phyloP scores from a whole-genome alignment of 2,797 vertebrate species.

The Sebastes hubbsi region DNA sequence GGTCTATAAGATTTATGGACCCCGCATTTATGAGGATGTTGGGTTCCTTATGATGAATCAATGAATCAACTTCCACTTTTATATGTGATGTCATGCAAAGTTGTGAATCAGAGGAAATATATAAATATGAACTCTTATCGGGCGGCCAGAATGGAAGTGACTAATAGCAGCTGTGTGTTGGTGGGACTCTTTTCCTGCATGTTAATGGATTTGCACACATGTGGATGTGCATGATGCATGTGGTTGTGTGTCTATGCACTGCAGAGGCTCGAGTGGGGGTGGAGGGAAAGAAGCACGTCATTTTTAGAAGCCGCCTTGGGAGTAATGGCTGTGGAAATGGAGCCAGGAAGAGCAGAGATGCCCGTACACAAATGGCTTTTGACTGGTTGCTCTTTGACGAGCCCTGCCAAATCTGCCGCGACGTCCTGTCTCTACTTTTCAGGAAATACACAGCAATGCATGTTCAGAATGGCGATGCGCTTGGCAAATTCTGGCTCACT shows the following conservation, averaged over 20 bases:
- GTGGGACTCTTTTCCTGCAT: neutral
- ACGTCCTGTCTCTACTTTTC: slow-evolving; percentile 72
- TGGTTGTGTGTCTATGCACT: neutral
- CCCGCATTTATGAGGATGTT: slow-evolving; percentile 29
- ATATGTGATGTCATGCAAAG: neutral
- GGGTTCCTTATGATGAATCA: neutral
- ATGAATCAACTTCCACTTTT: neutral
- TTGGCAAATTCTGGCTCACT: neutral
- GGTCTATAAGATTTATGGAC: slow-evolving; percentile 5
- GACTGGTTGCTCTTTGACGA: slow-evolving; percentile 63
- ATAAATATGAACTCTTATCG: slow-evolving; percentile 23
- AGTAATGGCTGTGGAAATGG: slow-evolving; percentile 62
- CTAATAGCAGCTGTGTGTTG: slow-evolving; percentile 40
- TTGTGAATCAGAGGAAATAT: slow-evolving; percentile 33
- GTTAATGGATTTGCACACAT: neutral
- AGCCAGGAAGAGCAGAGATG: slow-evolving; percentile 54
- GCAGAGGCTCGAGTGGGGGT: neutral
- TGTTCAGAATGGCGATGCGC: slow-evolving; percentile 42
- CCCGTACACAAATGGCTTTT: slow-evolving; percentile 63
- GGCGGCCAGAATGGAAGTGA: slow-evolving; percentile 29
- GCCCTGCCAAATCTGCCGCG: slow-evolving; percentile 62
- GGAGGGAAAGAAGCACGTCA: neutral
- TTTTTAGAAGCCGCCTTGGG: slow-evolving; percentile 25
- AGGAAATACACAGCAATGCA: slow-evolving; percentile 51
- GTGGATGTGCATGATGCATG: neutral